These are phyloP conservation scores for Ceratoteleas bidentatus DNA, from an alignment of 1,140 invertebrate genomes.

Conservation along the genomic window DNA sequence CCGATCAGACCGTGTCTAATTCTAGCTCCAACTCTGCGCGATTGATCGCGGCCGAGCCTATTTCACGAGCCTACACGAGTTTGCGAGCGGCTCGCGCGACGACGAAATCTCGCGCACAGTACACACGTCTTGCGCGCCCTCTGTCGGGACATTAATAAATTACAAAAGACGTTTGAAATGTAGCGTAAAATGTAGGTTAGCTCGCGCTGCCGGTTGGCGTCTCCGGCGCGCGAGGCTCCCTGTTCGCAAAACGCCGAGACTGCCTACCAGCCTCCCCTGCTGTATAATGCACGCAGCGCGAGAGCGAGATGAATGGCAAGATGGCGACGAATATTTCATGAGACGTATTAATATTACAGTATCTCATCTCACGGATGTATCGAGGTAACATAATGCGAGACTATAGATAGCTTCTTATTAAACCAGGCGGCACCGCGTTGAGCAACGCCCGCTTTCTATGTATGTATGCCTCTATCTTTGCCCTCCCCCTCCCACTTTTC, in stretches of 20 bases:
- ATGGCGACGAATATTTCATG: constrained; percentile 80
- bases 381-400: constrained; percentile 80
- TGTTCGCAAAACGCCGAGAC: constrained; percentile 57
- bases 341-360: constrained; percentile 80
- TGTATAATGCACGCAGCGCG: constrained; percentile 76
- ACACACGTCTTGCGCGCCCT: constrained; percentile 37
- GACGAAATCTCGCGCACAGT: constrained; percentile 28
- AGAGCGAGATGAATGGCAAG: constrained; percentile 80
- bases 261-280: constrained; percentile 67
- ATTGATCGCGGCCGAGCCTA: no score
- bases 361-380: constrained; percentile 81
- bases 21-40: no score
- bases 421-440: constrained; percentile 75
- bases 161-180: constrained; percentile 72
- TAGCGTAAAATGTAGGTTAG: constrained; percentile 77
- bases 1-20: no score
- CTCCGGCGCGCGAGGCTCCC: constrained; percentile 21
- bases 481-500: constrained; percentile 26
- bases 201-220: constrained; percentile 57
- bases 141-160: constrained; percentile 66
- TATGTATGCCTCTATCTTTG: constrained; percentile 39
- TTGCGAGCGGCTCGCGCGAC: neutral
- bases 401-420: constrained; percentile 81
- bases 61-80: no score
- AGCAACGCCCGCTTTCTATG: constrained; percentile 70